phyloP scores from a whole-genome alignment of 2,888 invertebrate genomes.

The Amblyteles armatorius region DNA sequence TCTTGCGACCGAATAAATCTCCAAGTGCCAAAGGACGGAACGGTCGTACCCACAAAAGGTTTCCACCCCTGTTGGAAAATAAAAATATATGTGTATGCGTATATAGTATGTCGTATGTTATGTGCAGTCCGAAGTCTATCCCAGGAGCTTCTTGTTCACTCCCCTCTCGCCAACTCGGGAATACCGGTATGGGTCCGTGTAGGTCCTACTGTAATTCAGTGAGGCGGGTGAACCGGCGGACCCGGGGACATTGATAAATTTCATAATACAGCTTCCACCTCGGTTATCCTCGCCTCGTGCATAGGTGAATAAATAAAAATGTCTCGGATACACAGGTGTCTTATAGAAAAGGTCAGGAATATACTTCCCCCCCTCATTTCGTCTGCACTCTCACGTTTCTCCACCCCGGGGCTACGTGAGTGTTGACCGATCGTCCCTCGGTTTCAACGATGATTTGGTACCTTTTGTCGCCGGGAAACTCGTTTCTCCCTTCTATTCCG shows the following conservation, averaged over 20 bases:
- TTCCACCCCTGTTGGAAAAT: constrained; percentile 22
- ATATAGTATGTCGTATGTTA: neutral
- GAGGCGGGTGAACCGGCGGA: constrained; percentile 47
- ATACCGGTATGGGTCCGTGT: neutral
- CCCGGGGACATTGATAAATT: constrained; percentile 71
- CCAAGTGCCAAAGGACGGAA: constrained; percentile 39
- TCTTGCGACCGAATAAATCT: constrained; percentile 40
- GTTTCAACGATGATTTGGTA: constrained; percentile 6
- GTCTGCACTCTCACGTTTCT: constrained; percentile 42
- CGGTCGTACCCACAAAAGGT: constrained; percentile 2
- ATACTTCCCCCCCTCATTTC: neutral
- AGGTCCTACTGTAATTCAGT: constrained; percentile 64
- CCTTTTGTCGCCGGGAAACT: constrained; percentile 12
- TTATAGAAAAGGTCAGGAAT: constrained; percentile 73
- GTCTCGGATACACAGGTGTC: constrained; percentile 79
- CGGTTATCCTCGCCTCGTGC: constrained; percentile 60
- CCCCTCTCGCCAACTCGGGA: constrained; percentile 43
- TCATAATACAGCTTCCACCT: constrained; percentile 71
- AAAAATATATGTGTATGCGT: constrained; percentile 26
- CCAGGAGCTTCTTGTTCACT: constrained; percentile 59
- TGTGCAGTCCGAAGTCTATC: neutral
- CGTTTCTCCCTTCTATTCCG: neutral
- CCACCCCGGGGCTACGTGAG: neutral
- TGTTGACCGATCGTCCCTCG: constrained; percentile 29
- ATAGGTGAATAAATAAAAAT: constrained; percentile 76